Base-by-base conservation (phyloP, 2,797 vertebrate species). In the Alectoris magna region DNA sequence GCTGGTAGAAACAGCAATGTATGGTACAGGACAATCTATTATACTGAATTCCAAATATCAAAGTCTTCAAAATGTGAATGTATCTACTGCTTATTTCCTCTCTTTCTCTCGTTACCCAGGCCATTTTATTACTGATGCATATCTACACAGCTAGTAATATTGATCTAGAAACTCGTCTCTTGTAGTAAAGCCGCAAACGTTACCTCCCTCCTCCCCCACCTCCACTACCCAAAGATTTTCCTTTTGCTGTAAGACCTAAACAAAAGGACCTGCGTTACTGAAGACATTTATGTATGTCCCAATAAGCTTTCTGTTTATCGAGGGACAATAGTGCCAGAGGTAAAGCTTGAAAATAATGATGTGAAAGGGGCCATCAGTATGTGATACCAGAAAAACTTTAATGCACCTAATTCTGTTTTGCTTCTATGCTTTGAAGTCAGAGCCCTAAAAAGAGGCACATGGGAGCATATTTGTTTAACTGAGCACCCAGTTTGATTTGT, bases 171-270 rank as follows among this genome's bases (percentile, higher is more conserved):
- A 92, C 89, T 29, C n/a, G 92, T 1, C 69, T 86, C 84, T 74
- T 88, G 86, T 64, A 29, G 90, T 46, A 90, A 88, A 58, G 87
- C 96, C 93, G 2, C 94, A 94, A 95, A 94, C 31, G 77, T 84
- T 75, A 38, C 91, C 93, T 95, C 85, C 89, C 85, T 92, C 66
- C 75, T 44, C 79, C 95, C 70, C 87, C 82, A 76, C 80, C 91
- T 83, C 89, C 4, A 12, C 64, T 51, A 51, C 26, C 67, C 38
- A 62, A 11, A 88, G 78, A 58, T 94, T 84, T 76, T 56, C 67
- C 51, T 80, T 39, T 56, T 70, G 67, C 76, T 88, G 17, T 1
- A 43, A 46, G 69, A 80, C 82, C 70, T 70, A 62, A 36, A 55
- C n/a, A 84, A 27, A 82, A 76, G 76, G 36, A 4, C 41, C 19